Percentiles rank a stretch among this genome's conserved stretches.
These are phyloP conservation scores for Luperina nickerlii DNA, from an alignment of 2,888 invertebrate species.

Conservation along the genomic window DNA sequence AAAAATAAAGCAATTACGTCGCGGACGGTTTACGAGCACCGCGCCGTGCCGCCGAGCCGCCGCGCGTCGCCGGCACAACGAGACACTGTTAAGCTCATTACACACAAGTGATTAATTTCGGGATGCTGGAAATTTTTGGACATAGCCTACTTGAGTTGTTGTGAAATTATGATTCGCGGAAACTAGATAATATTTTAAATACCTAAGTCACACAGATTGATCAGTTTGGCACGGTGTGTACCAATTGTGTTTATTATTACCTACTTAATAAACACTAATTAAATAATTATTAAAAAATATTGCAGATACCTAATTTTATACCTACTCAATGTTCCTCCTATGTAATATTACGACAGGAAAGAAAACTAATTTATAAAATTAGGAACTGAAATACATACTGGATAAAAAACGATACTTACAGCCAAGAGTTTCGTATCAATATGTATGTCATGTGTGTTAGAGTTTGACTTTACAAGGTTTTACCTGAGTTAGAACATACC, in stretches of 20 bases:
- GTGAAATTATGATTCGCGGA: background rate
- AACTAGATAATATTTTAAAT: background rate
- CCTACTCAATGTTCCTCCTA: background rate
- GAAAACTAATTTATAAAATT: background rate
- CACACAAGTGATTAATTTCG: conserved; percentile 6
- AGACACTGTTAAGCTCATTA: conserved; percentile 18
- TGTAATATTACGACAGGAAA: background rate
- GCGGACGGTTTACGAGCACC: conserved; percentile 43
- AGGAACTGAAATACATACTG: background rate
- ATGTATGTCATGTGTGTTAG: background rate
- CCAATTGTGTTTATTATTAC: background rate
- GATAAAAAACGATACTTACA: background rate
- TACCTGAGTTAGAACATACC: no score
- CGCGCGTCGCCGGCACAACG: background rate
- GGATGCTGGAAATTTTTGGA: background rate
- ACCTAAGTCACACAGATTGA: background rate
- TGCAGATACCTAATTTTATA: background rate
- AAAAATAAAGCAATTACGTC: conserved; percentile 65
- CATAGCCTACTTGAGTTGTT: background rate
- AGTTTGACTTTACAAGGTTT: background rate
- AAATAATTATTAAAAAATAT: no score
- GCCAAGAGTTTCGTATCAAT: background rate
- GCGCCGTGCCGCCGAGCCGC: background rate
- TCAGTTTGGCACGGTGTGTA: background rate
- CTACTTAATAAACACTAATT: no score